Evolutionary conservation across 2,888 invertebrate genomes (phyloP).

Genomic region (Junonia oenone): DNA sequence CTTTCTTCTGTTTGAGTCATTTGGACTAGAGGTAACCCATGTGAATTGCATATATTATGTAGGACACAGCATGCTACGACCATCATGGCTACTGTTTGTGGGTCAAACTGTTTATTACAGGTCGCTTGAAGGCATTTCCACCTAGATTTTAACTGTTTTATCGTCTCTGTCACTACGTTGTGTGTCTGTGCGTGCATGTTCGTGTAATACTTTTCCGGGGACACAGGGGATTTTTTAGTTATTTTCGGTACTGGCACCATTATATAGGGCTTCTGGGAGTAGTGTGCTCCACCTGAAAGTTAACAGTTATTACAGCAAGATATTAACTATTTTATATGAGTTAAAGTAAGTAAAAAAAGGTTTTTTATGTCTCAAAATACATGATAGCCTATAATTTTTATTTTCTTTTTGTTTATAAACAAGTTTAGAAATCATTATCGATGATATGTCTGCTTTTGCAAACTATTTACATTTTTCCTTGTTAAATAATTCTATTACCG

Average conservation of each 20-base stretch:
- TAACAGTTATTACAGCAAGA: background rate
- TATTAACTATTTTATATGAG: no score
- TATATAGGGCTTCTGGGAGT: conserved; percentile 58
- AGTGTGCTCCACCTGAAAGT: conserved; percentile 59
- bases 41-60: conserved; percentile 56
- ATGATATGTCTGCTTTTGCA: no score
- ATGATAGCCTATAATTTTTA: no score
- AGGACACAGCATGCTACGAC: conserved; percentile 61
- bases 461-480: no score
- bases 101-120: conserved; percentile 66
- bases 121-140: conserved; percentile 69
- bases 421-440: no score
- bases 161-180: conserved; percentile 48
- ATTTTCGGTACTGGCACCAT: conserved; percentile 68
- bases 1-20: no score
- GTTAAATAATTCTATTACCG: no score
- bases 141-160: conserved; percentile 63
- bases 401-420: no score
- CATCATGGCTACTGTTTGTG: conserved; percentile 53
- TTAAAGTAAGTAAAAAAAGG: no score
- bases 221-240: conserved; percentile 63
- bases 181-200: conserved; percentile 54
- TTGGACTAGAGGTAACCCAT: conserved; percentile 45
- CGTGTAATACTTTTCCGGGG: conserved; percentile 64
- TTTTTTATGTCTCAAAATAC: no score